Evolutionary conservation across 2,113 vertebrate genomes (phyloP).

Genomic region (Ancistrus triradiatus): DNA sequence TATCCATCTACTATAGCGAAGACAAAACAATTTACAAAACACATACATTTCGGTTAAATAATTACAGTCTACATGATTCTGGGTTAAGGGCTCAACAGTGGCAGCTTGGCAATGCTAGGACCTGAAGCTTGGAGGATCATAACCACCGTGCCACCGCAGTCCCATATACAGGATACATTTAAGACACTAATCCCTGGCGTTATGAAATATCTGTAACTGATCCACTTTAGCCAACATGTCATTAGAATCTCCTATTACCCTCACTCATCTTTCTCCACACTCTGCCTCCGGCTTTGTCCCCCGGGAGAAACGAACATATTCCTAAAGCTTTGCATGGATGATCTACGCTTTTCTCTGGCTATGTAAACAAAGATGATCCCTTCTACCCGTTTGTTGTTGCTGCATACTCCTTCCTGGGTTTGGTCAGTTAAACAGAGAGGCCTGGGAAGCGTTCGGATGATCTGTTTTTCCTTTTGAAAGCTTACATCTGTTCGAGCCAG

Average conservation of each 20-base stretch:
- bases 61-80: no score
- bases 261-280: no score
- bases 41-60: no score
- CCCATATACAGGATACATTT: no score
- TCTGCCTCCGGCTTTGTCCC: not conserved
- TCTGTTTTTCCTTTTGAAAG: conserved; percentile 51
- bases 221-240: not conserved
- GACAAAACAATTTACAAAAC: no score
- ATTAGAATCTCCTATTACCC: not conserved
- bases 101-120: no score
- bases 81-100: no score
- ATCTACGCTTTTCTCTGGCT: conserved; percentile 24
- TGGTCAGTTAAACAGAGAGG: conserved; percentile 33
- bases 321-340: conserved; percentile 6
- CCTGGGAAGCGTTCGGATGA: conserved; percentile 51
- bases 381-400: not conserved
- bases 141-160: no score
- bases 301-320: not conserved
- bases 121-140: no score
- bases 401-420: conserved; percentile 4
- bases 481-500: conserved; percentile 36
- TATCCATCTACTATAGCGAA: no score
- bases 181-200: no score
- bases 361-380: conserved; percentile 26
- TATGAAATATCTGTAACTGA: not conserved